Evolutionary conservation across 1,140 invertebrate species (phyloP).

Genomic region (Drosophila oshimai): DNA sequence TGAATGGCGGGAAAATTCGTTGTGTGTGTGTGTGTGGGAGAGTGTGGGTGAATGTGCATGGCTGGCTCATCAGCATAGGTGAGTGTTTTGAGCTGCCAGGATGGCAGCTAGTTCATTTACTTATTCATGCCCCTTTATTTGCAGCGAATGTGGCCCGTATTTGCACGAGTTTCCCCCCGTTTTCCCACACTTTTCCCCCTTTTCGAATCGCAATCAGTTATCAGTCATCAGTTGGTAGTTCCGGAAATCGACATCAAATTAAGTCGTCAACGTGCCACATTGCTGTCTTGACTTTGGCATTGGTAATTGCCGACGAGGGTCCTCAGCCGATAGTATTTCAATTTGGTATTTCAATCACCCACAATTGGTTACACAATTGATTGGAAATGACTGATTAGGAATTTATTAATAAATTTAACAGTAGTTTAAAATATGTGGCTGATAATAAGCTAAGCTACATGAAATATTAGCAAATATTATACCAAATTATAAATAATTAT

Average conservation of each 20-base stretch:
- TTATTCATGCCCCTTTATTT: constrained; percentile 57
- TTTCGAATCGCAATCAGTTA: constrained; percentile 24
- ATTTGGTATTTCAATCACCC: too few relatives aligned
- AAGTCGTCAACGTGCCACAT: constrained; percentile 2
- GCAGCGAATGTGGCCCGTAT: constrained; percentile 16
- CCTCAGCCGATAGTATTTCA: too few relatives aligned
- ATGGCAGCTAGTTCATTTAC: constrained; percentile 32
- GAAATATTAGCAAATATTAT: too few relatives aligned
- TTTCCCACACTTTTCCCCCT: neutral
- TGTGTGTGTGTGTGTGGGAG: neutral
- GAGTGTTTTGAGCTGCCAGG: neutral
- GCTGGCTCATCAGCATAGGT: constrained; percentile 11
- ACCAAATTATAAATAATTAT: too few relatives aligned
- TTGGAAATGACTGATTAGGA: too few relatives aligned
- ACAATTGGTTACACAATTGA: too few relatives aligned
- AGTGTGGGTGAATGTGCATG: neutral
- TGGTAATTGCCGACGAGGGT: too few relatives aligned
- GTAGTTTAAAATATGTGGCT: too few relatives aligned
- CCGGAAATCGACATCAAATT: constrained; percentile 22
- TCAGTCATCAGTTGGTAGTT: neutral
- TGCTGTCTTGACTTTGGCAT: neutral
- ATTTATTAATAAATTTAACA: too few relatives aligned
- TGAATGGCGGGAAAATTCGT: constrained; percentile 1
- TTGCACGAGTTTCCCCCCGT: neutral
- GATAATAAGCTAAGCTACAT: too few relatives aligned